These are phyloP conservation scores for Corythoichthys haematopterus DNA, from an alignment of 2,113 vertebrate species.

Conservation along the genomic window DNA sequence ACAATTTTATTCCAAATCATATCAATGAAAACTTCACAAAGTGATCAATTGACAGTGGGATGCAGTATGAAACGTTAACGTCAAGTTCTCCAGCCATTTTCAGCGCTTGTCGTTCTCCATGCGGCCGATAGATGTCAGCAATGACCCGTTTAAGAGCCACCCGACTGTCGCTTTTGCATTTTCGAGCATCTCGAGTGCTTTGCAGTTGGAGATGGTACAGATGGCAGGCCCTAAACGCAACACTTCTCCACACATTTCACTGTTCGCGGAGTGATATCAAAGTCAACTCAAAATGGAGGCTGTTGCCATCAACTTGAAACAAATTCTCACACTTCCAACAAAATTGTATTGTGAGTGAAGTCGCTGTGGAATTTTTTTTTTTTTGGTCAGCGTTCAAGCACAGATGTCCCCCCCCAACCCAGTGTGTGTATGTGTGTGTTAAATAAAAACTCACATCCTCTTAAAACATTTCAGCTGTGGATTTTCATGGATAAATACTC, in stretches of 20 bases:
- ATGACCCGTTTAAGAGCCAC: slow-evolving; percentile 50
- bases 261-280: slow-evolving; percentile 69
- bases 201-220: slow-evolving; percentile 67
- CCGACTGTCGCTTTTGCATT: neutral
- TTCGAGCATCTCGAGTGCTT: slow-evolving; percentile 47
- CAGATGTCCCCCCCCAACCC: slow-evolving; percentile 60
- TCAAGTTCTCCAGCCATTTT: neutral
- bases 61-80: neutral
- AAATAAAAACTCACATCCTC: slow-evolving; percentile 69
- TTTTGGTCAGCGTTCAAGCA: slow-evolving; percentile 65
- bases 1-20: too few relatives aligned
- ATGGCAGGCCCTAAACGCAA: slow-evolving; percentile 69
- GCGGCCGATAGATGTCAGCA: slow-evolving; percentile 74
- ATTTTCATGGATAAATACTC: slow-evolving; percentile 64
- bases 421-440: slow-evolving; percentile 50
- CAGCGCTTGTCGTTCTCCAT: neutral
- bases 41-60: too few relatives aligned
- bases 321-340: slow-evolving; percentile 71
- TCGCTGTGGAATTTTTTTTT: slow-evolving; percentile 27
- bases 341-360: slow-evolving; percentile 70
- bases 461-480: slow-evolving; percentile 62
- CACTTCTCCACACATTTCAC: slow-evolving; percentile 71
- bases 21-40: too few relatives aligned
- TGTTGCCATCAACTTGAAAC: slow-evolving; percentile 69
- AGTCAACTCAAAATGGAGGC: slow-evolving; percentile 70